Conservation (phyloP, 2,113 vertebrate genomes). For the Silurus asotus region DNA sequence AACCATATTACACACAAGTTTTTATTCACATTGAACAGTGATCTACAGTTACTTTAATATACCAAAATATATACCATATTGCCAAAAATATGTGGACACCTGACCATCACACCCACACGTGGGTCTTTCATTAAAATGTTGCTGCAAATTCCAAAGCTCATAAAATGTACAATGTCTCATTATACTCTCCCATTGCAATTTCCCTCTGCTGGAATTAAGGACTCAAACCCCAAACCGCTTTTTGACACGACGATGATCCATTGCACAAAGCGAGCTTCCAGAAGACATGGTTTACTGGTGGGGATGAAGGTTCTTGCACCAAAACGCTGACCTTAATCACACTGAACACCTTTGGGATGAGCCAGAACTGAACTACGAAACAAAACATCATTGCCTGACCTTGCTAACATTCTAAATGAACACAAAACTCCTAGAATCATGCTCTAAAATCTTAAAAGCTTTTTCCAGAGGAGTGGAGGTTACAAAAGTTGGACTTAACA, state of each 20-base stretch:
- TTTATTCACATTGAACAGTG: not conserved
- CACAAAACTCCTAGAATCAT: not conserved
- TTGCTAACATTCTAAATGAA: not conserved
- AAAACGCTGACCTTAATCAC: not conserved
- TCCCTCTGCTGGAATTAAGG: not conserved
- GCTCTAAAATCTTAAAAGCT: not conserved
- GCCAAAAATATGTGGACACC: not conserved
- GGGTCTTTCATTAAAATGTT: not conserved
- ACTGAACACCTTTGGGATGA: not conserved
- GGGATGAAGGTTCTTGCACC: not conserved
- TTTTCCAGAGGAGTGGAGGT: not conserved
- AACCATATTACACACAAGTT: no score
- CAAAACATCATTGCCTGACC: not conserved
- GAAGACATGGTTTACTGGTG: no score
- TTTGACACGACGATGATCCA: not conserved
- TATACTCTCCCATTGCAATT: not conserved
- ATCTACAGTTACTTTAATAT: not conserved
- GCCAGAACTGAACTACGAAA: no score
- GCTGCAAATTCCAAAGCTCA: not conserved
- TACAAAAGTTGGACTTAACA: not conserved
- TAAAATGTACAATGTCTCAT: not conserved
- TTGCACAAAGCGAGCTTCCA: not conserved
- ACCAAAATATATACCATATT: not conserved
- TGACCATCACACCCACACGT: not conserved
- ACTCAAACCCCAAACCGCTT: not conserved